Evolutionary conservation across 2,888 invertebrate genomes (phyloP).

Genomic region (Mythimna albipuncta): DNA sequence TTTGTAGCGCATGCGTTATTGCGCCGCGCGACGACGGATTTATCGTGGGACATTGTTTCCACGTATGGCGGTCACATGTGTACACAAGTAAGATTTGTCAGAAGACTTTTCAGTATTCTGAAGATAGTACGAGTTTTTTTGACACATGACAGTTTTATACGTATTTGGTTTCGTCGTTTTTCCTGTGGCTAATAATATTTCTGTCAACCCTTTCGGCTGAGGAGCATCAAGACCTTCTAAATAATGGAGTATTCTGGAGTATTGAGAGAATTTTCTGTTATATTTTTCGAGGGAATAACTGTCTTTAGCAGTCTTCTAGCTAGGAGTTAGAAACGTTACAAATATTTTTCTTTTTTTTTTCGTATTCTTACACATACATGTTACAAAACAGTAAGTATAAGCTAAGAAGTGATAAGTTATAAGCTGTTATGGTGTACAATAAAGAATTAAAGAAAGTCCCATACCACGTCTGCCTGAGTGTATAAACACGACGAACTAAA

Average conservation of each 20-base stretch:
- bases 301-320: neutral
- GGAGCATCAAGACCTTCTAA: neutral
- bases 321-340: too few relatives aligned
- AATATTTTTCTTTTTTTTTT: too few relatives aligned
- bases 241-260: neutral
- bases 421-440: too few relatives aligned
- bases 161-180: slow-evolving; percentile 3
- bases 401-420: too few relatives aligned
- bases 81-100: slow-evolving; percentile 24
- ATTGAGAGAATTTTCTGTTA: neutral
- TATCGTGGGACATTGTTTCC: slow-evolving; percentile 74
- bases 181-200: slow-evolving; percentile 21
- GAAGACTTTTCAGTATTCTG: slow-evolving; percentile 4
- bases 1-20: slow-evolving; percentile 68
- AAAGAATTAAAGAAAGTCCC: too few relatives aligned
- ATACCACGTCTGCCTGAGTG: too few relatives aligned
- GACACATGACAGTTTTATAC: slow-evolving; percentile 11
- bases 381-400: too few relatives aligned
- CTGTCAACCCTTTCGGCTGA: slow-evolving; percentile 16
- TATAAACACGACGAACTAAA: too few relatives aligned
- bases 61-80: slow-evolving; percentile 66
- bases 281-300: slow-evolving; percentile 2
- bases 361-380: too few relatives aligned
- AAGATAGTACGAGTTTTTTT: neutral
- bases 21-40: slow-evolving; percentile 68